Conservation (phyloP, 2,888 invertebrate genomes). For the Hesperia comma region DNA sequence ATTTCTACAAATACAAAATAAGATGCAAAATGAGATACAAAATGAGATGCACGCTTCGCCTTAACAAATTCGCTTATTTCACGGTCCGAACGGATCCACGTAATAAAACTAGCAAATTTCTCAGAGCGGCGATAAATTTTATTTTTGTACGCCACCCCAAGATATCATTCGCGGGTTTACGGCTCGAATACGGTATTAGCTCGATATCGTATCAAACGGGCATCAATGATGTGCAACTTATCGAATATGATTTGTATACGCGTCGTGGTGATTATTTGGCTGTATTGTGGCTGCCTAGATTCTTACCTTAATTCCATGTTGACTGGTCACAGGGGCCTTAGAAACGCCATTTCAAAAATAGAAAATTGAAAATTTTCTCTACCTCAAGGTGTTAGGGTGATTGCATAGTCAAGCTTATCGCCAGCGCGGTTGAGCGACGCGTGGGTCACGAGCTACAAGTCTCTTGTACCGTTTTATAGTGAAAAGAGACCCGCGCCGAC, state of each 20-base stretch:
- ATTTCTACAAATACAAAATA: too few species aligned
- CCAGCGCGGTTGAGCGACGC: too few species aligned
- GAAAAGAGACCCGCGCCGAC: too few species aligned
- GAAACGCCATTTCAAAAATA: too few species aligned
- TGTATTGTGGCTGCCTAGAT: too few species aligned
- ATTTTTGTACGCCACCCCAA: conserved; percentile 44
- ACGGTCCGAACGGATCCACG: conserved; percentile 48
- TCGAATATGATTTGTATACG: background rate
- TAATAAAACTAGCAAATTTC: conserved; percentile 56
- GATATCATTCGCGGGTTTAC: conserved; percentile 26
- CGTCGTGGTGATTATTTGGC: background rate
- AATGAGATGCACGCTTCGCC: background rate
- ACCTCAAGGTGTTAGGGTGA: too few species aligned
- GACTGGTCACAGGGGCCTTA: too few species aligned
- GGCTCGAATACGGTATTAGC: conserved; percentile 21
- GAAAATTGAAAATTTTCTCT: too few species aligned
- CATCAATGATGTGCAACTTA: conserved; percentile 5
- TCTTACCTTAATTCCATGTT: too few species aligned
- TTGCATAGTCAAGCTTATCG: too few species aligned
- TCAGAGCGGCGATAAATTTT: conserved; percentile 53
- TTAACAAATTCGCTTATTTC: conserved; percentile 43
- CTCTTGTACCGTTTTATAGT: too few species aligned
- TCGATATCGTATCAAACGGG: conserved; percentile 16
- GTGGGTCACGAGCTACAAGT: too few species aligned
- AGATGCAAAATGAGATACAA: background rate